Conservation (phyloP, 2,113 vertebrate species). For the Pollachius pollachius region DNA sequence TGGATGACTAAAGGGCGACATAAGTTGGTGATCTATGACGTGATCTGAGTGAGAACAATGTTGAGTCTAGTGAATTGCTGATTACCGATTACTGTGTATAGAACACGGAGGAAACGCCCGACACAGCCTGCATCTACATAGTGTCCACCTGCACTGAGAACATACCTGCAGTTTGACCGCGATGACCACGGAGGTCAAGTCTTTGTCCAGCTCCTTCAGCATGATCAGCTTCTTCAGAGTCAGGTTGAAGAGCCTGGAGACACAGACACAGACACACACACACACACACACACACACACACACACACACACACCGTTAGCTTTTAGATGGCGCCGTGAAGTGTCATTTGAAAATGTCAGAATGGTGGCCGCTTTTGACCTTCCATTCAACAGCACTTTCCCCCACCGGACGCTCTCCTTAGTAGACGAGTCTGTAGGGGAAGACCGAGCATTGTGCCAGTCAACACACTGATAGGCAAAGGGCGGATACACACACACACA, state of each 20-base stretch:
- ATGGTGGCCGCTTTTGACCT: not conserved
- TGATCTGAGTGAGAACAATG: too few relatives aligned
- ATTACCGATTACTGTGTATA: too few relatives aligned
- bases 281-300: not conserved
- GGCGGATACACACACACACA: not conserved
- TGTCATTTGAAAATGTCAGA: not conserved
- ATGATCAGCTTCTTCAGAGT: constrained; percentile 87
- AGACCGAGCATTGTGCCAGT: too few relatives aligned
- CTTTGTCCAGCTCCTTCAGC: constrained; percentile 87
- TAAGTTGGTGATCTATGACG: too few relatives aligned
- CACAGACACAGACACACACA: not conserved
- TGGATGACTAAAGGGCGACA: too few relatives aligned
- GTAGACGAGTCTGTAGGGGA: not conserved
- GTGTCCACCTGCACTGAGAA: not conserved
- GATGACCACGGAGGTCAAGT: constrained; percentile 89
- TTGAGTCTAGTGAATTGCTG: too few relatives aligned
- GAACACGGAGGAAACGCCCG: too few relatives aligned
- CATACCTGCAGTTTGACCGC: constrained; percentile 89
- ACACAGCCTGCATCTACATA: too few relatives aligned
- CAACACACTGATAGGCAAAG: too few relatives aligned
- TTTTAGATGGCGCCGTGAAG: not conserved
- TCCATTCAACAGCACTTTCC: not conserved
- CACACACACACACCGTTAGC: not conserved
- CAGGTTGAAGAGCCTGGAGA: constrained; percentile 84
- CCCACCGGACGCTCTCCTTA: not conserved